phyloP scores from a whole-genome alignment of 2,888 invertebrate genomes.

The Lymantria dispar region DNA sequence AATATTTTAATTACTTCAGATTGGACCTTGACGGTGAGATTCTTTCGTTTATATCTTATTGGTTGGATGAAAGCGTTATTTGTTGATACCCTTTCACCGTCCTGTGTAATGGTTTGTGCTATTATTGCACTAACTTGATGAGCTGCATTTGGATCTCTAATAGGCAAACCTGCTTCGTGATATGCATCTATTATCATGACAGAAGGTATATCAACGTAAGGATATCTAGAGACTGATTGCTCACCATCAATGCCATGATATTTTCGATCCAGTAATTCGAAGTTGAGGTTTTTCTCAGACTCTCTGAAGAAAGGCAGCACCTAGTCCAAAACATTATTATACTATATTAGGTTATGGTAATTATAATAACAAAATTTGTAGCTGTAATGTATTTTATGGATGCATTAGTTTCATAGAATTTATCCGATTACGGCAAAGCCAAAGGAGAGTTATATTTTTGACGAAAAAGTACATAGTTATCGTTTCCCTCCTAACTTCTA shows the following conservation, averaged over 20 bases:
- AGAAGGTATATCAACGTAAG: slow-evolving; percentile 82
- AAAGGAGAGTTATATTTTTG: no score
- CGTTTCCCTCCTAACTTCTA: no score
- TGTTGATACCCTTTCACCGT: slow-evolving; percentile 83
- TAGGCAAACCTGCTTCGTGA: slow-evolving; percentile 80
- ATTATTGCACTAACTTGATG: slow-evolving; percentile 81
- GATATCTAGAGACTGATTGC: slow-evolving; percentile 82
- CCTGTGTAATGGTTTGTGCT: slow-evolving; percentile 77
- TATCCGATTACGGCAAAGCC: no score
- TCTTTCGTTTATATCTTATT: slow-evolving; percentile 76
- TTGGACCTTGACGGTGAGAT: slow-evolving; percentile 72
- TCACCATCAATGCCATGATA: slow-evolving; percentile 84
- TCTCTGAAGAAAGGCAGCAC: slow-evolving; percentile 59
- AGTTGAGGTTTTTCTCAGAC: slow-evolving; percentile 82
- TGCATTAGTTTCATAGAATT: no score
- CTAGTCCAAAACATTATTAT: not conserved
- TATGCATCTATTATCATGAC: slow-evolving; percentile 79
- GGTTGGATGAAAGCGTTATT: slow-evolving; percentile 86
- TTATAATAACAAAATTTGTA: no score
- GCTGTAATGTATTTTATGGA: no score
- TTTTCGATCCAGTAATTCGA: slow-evolving; percentile 65
- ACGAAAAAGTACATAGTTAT: no score
- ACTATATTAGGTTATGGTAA: no score
- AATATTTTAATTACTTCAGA: slow-evolving; percentile 80
- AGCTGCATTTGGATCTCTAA: slow-evolving; percentile 79